These are phyloP conservation scores for Spongilla lacustris DNA, from an alignment of 37 sponge, comb jelly and placozoan genomes.

Conservation along the genomic window DNA sequence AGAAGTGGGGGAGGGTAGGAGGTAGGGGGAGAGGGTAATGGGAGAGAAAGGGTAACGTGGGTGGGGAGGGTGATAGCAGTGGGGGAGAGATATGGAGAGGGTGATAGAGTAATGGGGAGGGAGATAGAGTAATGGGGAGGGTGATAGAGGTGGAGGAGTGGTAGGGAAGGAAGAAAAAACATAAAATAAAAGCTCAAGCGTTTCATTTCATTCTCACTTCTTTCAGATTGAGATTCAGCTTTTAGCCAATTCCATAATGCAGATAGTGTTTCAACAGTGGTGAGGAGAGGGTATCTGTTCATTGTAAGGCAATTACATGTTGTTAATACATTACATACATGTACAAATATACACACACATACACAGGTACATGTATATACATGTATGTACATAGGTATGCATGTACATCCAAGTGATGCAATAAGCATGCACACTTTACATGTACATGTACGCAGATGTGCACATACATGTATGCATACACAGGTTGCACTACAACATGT, in stretches of 20 bases:
- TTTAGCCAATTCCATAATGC: slow-evolving; percentile 26
- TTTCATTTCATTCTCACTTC: neutral
- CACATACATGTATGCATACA: no score
- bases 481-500: no score
- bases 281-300: slow-evolving; percentile 20
- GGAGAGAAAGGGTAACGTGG: neutral
- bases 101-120: neutral
- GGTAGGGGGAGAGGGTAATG: neutral
- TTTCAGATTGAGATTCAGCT: neutral
- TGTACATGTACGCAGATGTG: no score
- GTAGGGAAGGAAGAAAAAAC: neutral
- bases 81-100: neutral
- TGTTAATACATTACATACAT: no score
- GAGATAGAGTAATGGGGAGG: neutral
- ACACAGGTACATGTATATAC: no score
- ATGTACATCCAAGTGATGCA: no score
- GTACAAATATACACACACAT: neutral
- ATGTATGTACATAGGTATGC: no score
- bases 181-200: neutral
- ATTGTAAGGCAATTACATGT: neutral
- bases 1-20: neutral
- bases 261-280: slow-evolving; percentile 10
- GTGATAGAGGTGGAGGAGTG: neutral
- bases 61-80: neutral
- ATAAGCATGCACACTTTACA: no score